Percentiles rank a stretch among this genome's conserved stretches.
These are phyloP conservation scores for Takifugu flavidus DNA, from an alignment of 2,113 vertebrate species.

Conservation along the genomic window DNA sequence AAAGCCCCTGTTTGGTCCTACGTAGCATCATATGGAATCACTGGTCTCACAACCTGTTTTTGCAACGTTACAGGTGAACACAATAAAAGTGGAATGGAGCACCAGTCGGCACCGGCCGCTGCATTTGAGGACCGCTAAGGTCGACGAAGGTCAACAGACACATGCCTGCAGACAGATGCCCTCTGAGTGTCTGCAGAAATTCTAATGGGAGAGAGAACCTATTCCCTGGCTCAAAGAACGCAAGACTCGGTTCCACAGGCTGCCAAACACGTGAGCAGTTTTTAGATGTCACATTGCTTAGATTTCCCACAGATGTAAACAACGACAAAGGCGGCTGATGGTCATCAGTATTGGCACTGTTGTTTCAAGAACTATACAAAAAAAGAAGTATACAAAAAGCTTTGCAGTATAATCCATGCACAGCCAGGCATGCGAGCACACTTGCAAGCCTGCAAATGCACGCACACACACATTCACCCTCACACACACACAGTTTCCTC, in stretches of 20 bases:
- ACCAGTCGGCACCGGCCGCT: too few species aligned
- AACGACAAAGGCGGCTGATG: constrained; percentile 25
- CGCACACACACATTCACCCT: neutral
- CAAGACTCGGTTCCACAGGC: neutral
- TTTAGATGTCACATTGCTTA: neutral
- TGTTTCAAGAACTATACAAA: constrained; percentile 14
- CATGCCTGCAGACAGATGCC: too few species aligned
- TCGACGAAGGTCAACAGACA: too few species aligned
- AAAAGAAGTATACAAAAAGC: constrained; percentile 12
- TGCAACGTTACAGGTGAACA: too few species aligned
- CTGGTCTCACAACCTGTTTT: too few species aligned
- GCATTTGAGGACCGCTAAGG: too few species aligned
- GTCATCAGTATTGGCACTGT: constrained; percentile 36
- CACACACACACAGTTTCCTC: neutral
- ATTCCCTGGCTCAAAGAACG: neutral
- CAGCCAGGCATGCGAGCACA: neutral
- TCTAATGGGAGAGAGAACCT: too few species aligned
- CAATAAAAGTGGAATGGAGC: too few species aligned
- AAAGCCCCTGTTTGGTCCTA: too few species aligned
- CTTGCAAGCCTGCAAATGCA: neutral
- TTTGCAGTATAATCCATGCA: neutral
- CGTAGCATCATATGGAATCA: too few species aligned
- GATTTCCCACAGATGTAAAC: constrained; percentile 31
- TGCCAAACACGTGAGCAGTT: neutral
- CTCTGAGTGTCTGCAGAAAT: too few species aligned